Evolutionary conservation across 2,797 vertebrate genomes (phyloP), one percentile per base, ranked within the genome.

Genomic region (Anniella stebbinsi): DNA sequence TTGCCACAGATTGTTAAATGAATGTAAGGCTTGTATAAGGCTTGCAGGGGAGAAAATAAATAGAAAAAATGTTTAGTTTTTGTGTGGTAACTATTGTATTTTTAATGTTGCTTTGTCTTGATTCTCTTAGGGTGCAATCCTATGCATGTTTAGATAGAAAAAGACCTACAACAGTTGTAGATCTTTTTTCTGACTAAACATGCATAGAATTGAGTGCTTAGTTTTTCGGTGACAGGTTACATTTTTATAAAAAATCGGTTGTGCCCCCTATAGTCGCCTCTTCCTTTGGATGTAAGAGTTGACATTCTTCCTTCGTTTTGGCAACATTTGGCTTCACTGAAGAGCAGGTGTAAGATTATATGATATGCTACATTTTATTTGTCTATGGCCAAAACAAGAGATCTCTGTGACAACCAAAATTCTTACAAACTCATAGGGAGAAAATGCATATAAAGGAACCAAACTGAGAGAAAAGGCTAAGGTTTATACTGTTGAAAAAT

Each of bases 41-140:
- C 69, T 72, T 87, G 63, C 17, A 1, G 38, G 36, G 2, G 7
- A 67, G 36, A 10, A 0, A 1, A 1, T 1, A 6, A 28, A n/a
- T 57, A 30, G 38, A 36, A 21, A 33, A 38, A 23, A 86, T 90
- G 57, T 57, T 89, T 84, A 41, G 0, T 0, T 57, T 63, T 33
- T 45, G 18, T 5, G 10, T 11, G 25, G 66, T 30, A 73, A 30
- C 87, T 3, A 30, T 87, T 3, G 23, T 41, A 41, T 60, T 18
- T 45, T 88, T 12, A 48, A 33, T 63, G 33, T 86, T 73, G 15
- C 38, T 81, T 78, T 73, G 51, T 38, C 36, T 69, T 91, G 28
- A 38, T 28, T 75, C 21, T 9, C 51, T 48, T 69, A 36, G 51
- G 51, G 51, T 51, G 51, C 51, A 51, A 51, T 51, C 51, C 51